A percentile compares a stretch with the other conserved stretches of the same genome.
Evolutionary conservation across 35 echinoderm and acorn worm genomes (phyloP).

Genomic region (Lytechinus variegatus): DNA sequence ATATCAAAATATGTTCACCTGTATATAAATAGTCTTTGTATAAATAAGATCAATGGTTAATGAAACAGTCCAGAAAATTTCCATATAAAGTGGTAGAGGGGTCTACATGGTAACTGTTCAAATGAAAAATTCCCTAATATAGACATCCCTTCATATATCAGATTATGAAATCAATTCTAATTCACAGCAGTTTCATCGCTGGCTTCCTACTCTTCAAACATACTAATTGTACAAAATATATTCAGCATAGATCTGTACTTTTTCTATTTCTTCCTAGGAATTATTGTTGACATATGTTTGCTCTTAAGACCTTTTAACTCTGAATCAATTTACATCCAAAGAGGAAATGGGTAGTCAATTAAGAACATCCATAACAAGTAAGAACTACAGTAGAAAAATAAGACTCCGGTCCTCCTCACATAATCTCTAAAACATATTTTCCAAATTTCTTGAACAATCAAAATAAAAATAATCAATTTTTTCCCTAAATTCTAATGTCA

Average conservation of each 20-base stretch:
- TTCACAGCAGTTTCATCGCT: background rate
- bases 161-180: background rate
- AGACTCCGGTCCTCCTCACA: background rate
- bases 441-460: background rate
- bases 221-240: background rate
- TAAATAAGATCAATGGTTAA: background rate
- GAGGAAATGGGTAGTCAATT: background rate
- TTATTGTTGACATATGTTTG: background rate
- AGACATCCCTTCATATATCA: background rate
- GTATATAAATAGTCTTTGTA: slow-evolving; percentile 21
- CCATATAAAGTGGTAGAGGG: background rate
- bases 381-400: background rate
- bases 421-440: background rate
- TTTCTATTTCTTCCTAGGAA: background rate
- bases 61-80: background rate
- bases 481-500: background rate
- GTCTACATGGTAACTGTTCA: background rate
- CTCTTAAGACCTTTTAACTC: background rate
- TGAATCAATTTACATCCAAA: background rate
- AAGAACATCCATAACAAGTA: background rate
- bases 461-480: background rate
- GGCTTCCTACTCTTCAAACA: background rate
- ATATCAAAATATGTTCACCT: slow-evolving; percentile 5
- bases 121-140: background rate
- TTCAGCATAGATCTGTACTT: too few species aligned